Percentiles rank a stretch among this genome's conserved stretches.
Conservation (phyloP, 1,140 invertebrate species). For the Plutomurus gul region DNA sequence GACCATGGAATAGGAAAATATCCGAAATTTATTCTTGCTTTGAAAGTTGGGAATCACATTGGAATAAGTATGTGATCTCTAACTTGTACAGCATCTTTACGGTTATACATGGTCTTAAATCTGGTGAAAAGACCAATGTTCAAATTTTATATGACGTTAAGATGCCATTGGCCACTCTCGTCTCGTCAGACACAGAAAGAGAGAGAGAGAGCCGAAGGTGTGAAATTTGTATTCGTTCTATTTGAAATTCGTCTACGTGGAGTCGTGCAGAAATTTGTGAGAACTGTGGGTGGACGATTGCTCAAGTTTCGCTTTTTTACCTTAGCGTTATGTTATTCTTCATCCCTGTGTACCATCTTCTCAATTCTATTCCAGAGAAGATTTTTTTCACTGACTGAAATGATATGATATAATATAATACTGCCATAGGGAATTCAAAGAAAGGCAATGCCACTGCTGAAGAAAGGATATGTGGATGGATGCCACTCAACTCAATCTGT, state of each 20-base stretch:
- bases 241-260: slow-evolving; percentile 27
- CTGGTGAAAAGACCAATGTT: neutral
- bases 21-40: no score
- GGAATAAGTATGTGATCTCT: no score
- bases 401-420: slow-evolving; percentile 21
- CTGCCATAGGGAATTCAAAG: slow-evolving; percentile 14
- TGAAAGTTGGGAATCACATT: no score
- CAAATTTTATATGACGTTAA: slow-evolving; percentile 18
- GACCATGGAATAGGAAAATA: no score
- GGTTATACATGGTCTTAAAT: slow-evolving; percentile 2
- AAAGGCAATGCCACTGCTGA: neutral
- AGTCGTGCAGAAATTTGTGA: slow-evolving; percentile 22
- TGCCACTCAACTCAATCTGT: neutral
- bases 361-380: neutral
- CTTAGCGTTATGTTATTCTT: neutral
- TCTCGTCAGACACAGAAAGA: no score
- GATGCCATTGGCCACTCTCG: slow-evolving; percentile 14
- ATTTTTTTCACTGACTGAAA: neutral
- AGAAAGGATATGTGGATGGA: neutral
- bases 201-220: slow-evolving; percentile 15
- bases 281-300: slow-evolving; percentile 23
- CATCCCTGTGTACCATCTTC: neutral
- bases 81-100: no score
- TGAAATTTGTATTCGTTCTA: slow-evolving; percentile 27
- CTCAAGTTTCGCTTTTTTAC: slow-evolving; percentile 22